These are phyloP conservation scores for Ernsta delagoae DNA, from an alignment of 2,888 invertebrate species.

Conservation along the genomic window DNA sequence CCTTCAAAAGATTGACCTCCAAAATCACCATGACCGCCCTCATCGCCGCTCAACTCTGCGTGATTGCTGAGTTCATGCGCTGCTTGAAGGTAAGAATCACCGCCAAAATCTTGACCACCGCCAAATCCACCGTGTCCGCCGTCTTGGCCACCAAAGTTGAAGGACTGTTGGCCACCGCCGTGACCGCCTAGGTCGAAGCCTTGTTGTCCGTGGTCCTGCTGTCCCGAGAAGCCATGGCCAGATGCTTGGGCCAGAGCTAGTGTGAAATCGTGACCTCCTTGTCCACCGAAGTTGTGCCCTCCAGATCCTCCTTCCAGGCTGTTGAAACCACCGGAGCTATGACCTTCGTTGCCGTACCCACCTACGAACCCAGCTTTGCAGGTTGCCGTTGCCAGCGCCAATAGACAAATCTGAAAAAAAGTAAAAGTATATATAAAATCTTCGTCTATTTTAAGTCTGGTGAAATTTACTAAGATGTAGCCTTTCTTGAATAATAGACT, in stretches of 20 bases:
- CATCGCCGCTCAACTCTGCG: slow-evolving; percentile 46
- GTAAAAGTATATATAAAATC: slow-evolving; percentile 30
- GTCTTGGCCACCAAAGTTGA: background rate
- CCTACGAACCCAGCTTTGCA: slow-evolving; percentile 62
- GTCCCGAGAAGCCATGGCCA: slow-evolving; percentile 48
- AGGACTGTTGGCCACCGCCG: background rate
- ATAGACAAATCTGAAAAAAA: slow-evolving; percentile 71
- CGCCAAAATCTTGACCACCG: slow-evolving; percentile 51
- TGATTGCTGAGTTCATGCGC: slow-evolving; percentile 66
- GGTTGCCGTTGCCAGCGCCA: slow-evolving; percentile 72
- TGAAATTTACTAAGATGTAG: background rate
- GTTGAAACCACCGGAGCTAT: slow-evolving; percentile 25
- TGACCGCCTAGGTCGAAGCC: slow-evolving; percentile 41
- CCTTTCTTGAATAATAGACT: too few species aligned
- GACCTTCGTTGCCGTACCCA: slow-evolving; percentile 45
- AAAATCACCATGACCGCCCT: slow-evolving; percentile 50
- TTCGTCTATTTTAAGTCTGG: background rate
- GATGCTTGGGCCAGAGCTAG: slow-evolving; percentile 46
- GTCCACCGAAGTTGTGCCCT: slow-evolving; percentile 48
- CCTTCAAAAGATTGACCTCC: slow-evolving; percentile 41
- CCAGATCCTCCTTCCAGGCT: slow-evolving; percentile 15
- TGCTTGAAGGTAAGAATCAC: slow-evolving; percentile 73
- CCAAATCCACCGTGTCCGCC: slow-evolving; percentile 36
- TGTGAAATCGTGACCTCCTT: slow-evolving; percentile 48
- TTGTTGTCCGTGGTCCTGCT: slow-evolving; percentile 37